Conservation (phyloP, 2,797 vertebrate genomes). For the Chaunax sp. region DNA sequence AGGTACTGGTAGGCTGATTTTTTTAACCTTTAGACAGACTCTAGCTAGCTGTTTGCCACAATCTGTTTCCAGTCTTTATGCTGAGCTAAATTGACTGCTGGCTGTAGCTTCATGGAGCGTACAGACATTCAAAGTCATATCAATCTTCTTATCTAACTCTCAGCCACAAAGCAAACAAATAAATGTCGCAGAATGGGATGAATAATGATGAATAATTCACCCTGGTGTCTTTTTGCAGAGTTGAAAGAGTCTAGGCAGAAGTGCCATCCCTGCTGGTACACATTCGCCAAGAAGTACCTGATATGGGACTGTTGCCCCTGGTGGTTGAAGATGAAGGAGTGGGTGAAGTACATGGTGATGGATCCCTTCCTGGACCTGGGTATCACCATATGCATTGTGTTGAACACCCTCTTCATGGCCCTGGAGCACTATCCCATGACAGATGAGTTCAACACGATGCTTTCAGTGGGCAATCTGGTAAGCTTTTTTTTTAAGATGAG, state of each 20-base stretch:
- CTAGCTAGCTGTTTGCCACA: too few relatives aligned
- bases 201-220: not conserved
- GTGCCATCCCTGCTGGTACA: slow-evolving; percentile 94
- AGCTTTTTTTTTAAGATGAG: slow-evolving; percentile 62
- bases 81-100: too few relatives aligned
- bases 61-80: too few relatives aligned
- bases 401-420: slow-evolving; percentile 99
- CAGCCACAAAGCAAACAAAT: not conserved
- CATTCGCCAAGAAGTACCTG: slow-evolving; percentile 91
- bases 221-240: slow-evolving; percentile 81
- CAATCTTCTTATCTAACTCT: too few relatives aligned
- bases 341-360: slow-evolving; percentile 93
- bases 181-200: too few relatives aligned
- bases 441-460: slow-evolving; percentile 93
- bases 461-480: slow-evolving; percentile 96
- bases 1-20: too few relatives aligned
- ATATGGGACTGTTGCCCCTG: slow-evolving; percentile 94
- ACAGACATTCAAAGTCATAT: too few relatives aligned
- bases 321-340: slow-evolving; percentile 92
- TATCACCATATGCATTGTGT: slow-evolving; percentile 97
- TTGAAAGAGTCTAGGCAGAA: slow-evolving; percentile 93
- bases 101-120: too few relatives aligned
- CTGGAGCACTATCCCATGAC: slow-evolving; percentile 99
- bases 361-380: slow-evolving; percentile 96
- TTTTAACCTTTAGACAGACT: too few relatives aligned